A percentile compares a stretch with the other conserved stretches of the same genome.
These are phyloP conservation scores for Myanophis thanlyinensis DNA, from an alignment of 2,113 vertebrate genomes.

Conservation along the genomic window DNA sequence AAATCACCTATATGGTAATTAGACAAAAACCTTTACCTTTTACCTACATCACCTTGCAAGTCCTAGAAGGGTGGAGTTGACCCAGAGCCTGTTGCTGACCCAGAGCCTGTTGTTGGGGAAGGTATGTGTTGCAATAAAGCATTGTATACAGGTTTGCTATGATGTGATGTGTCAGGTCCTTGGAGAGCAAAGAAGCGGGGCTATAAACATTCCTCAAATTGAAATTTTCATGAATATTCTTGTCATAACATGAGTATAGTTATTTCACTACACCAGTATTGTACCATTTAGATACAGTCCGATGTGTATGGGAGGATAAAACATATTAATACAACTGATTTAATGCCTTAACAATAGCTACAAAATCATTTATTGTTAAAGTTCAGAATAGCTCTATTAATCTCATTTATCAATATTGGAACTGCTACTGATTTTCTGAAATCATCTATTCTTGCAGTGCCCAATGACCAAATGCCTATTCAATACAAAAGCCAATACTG, in stretches of 20 bases:
- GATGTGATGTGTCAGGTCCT: background rate
- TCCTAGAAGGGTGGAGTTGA: background rate
- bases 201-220: background rate
- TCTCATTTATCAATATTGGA: background rate
- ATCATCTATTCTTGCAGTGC: background rate
- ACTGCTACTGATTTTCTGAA: background rate
- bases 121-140: background rate
- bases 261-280: background rate
- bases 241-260: background rate
- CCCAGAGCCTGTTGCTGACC: background rate
- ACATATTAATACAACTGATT: background rate
- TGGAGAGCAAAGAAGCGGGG: background rate
- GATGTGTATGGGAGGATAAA: background rate
- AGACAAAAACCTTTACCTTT: background rate
- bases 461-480: background rate
- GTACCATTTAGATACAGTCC: background rate
- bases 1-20: background rate
- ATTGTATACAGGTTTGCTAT: background rate
- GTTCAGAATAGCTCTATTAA: background rate
- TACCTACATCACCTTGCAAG: background rate
- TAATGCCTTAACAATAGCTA: background rate
- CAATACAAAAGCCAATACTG: background rate
- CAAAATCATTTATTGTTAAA: background rate
- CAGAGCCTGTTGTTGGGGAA: background rate
- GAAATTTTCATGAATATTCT: background rate